Conservation (phyloP, 2,797 vertebrate genomes). For the Sebastes steindachneri region DNA sequence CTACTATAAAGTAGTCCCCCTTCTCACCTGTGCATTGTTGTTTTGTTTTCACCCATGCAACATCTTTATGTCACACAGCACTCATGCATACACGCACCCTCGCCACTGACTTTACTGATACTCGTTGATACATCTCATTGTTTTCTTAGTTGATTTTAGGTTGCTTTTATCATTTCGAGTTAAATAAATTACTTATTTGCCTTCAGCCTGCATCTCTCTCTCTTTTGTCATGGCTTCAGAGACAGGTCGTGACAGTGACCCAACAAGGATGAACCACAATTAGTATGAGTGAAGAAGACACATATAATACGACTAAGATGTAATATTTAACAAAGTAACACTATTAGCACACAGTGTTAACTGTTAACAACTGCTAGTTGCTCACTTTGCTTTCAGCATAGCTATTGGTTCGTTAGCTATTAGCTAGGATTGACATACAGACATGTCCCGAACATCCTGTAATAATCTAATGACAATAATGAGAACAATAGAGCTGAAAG, state of each 20-base stretch:
- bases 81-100: not conserved
- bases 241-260: not conserved
- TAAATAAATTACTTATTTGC: not conserved
- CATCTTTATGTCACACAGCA: not conserved
- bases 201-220: not conserved
- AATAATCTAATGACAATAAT: not conserved
- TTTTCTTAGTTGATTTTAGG: not conserved
- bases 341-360: not conserved
- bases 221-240: not conserved
- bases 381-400: not conserved
- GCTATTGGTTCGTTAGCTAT: not conserved
- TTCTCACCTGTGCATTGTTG: not conserved
- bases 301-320: not conserved
- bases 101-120: not conserved
- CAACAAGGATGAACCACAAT: not conserved
- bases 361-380: not conserved
- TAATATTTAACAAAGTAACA: not conserved
- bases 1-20: not conserved
- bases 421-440: not conserved
- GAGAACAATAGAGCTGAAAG: not conserved
- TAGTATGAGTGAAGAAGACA: not conserved
- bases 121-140: not conserved
- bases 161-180: not conserved
- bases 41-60: not conserved
- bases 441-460: not conserved